phyloP scores from a whole-genome alignment of 2,113 vertebrate species.

The Gallinago jamesoni region DNA sequence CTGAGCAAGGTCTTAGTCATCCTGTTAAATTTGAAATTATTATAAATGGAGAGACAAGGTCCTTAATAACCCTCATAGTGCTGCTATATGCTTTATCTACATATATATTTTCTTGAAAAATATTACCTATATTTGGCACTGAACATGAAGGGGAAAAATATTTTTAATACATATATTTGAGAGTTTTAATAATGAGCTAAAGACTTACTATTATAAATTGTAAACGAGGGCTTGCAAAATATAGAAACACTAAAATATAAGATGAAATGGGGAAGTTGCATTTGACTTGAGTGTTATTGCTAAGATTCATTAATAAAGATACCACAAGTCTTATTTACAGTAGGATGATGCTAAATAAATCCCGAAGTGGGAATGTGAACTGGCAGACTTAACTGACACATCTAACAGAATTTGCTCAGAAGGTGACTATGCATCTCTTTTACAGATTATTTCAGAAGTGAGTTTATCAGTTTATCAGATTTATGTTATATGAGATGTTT shows the following conservation, averaged over 20 bases:
- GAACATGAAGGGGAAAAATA: background rate
- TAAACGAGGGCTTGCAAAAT: background rate
- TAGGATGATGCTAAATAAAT: background rate
- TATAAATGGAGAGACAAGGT: background rate
- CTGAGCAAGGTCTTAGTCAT: background rate
- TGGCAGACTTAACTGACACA: background rate
- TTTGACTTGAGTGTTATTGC: background rate
- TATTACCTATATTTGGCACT: background rate
- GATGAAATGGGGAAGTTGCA: background rate
- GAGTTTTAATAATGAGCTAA: background rate
- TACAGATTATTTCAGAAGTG: background rate
- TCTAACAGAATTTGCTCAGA: background rate
- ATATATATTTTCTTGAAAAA: background rate
- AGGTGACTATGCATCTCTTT: background rate
- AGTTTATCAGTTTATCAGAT: background rate
- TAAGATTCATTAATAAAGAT: background rate
- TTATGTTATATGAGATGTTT: background rate
- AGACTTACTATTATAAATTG: background rate
- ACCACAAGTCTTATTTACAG: background rate
- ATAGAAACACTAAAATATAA: background rate
- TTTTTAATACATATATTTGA: background rate
- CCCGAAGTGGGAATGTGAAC: background rate
- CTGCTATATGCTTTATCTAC: background rate
- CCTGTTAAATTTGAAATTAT: constrained; percentile 9
- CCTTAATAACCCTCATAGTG: background rate